Evolutionary conservation across 2,888 invertebrate genomes (phyloP), one percentile per base, ranked within the genome.

Genomic region (Molanna angustata): DNA sequence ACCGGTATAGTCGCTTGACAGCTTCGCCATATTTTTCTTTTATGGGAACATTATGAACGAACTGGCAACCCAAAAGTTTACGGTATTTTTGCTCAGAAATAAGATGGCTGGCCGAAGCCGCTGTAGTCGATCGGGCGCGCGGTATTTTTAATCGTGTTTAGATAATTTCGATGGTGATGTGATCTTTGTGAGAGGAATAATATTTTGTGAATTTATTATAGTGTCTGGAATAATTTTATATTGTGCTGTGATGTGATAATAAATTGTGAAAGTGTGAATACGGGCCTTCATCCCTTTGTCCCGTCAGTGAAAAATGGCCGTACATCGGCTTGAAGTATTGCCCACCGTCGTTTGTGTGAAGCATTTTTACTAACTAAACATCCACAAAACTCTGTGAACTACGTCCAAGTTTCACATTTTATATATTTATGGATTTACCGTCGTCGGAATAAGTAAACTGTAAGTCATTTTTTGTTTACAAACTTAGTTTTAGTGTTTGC

Each of bases 31-130:
- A n/a, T n/a, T n/a, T n/a, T n/a, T n/a, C n/a, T n/a, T n/a, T n/a
- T n/a, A n/a, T n/a, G n/a, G n/a, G n/a, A n/a, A n/a, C n/a, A n/a
- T n/a, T n/a, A n/a, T n/a, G n/a, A n/a, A n/a, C n/a, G n/a, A 17
- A 9, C 16, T 37, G 37, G 37, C 37, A 37, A 37, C 37, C 13
- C 9, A 16, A 14, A 32, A 21, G 50, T 49, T 53, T 56, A 48
- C 46, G 49, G 55, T 54, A 54, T 54, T 50, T 54, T 43, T 54
- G 54, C 46, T 54, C 54, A 54, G 54, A 54, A 49, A 50, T 46
- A 54, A 54, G 46, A 54, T 54, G 54, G 54, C 54, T 50, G 54
- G 44, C 50, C 46, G 46, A 46, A 50, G 54, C 50, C 45, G 40
- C 42, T 49, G 27, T 44, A 47, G 54, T 54, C 31, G 49, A 37